Evolutionary conservation across 2,888 invertebrate genomes (phyloP), one percentile per base, ranked within the genome.

Genomic region (Rhabditoides inermis): DNA sequence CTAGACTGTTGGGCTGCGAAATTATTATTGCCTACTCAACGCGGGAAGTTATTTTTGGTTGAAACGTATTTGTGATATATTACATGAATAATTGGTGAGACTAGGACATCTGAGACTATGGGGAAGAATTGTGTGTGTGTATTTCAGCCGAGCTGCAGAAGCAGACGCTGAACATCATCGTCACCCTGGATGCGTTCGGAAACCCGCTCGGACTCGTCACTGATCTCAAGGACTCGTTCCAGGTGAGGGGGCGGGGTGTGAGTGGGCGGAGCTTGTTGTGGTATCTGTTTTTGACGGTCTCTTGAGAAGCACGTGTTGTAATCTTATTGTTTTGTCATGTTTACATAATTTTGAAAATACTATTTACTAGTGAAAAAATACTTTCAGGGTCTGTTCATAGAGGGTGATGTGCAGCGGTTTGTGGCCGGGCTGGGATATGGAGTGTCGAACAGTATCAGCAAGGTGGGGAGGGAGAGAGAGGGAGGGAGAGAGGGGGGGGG

Each of bases 391-490:
- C 82, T 95, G 47, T 84, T 95, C 61, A 85, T 86, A 61, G 94
- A 95, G 78, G 90, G 91, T 35, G 90, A 88, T 77, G 87, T 95
- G 0, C 85, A 86, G 46, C 89, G 90, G 45, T 82, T 95, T 53
- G 85, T 98, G 30, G 87, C 89, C 79, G 94, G 92, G 78, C 88
- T 98, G 4, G 88, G 95, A 0, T 95, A 98, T 77, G 98, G 95
- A 7, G 83, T 95, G 63, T 91, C 92, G 5, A 94, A 95, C 81
- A 90, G 94, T 0, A 88, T 95, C 0, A 95, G 94, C 10, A 98
- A 98, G 81, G 86, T 95, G 25, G 2, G 36, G 32, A n/a, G n/a
- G n/a, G n/a, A n/a, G n/a, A n/a, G n/a, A n/a, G n/a, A n/a, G n/a
- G n/a, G n/a, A n/a, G n/a, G n/a, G n/a, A n/a, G n/a, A n/a, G n/a